Percentiles rank a stretch among this genome's conserved stretches.
These are phyloP conservation scores for Podabrus alpinus DNA, from an alignment of 2,888 invertebrate species.

Conservation along the genomic window DNA sequence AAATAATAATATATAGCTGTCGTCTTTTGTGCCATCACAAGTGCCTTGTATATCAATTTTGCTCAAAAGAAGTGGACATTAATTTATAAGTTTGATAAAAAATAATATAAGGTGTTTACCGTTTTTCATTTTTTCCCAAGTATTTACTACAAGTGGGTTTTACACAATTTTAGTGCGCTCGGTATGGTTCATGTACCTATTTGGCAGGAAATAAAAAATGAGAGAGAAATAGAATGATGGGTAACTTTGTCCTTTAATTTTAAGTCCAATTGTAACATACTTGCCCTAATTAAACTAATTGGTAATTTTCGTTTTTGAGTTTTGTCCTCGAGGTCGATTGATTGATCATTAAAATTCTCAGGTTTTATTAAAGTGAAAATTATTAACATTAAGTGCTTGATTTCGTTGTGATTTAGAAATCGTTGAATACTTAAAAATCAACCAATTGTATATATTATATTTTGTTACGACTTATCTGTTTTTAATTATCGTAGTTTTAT, in stretches of 20 bases:
- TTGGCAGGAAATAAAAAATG: not conserved
- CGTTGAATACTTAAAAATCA: not conserved
- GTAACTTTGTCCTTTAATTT: not conserved
- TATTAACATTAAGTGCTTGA: not conserved
- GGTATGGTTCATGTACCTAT: not conserved
- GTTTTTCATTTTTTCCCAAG: not conserved
- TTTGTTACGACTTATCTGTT: not conserved
- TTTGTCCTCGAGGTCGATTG: not conserved
- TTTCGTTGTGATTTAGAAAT: not conserved
- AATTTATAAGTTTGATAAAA: slow-evolving; percentile 11
- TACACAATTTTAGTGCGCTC: not conserved
- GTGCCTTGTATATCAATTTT: slow-evolving; percentile 27
- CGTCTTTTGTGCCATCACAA: slow-evolving; percentile 3
- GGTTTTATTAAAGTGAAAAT: not conserved
- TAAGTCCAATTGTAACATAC: not conserved
- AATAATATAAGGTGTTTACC: slow-evolving; percentile 9
- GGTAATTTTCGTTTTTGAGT: not conserved
- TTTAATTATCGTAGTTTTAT: not conserved
- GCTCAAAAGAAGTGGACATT: slow-evolving; percentile 19
- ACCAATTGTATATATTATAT: not conserved
- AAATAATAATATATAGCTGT: slow-evolving; percentile 15
- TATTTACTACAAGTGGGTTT: not conserved
- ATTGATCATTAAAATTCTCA: not conserved
- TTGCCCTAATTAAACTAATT: not conserved
- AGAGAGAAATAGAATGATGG: not conserved